Base-by-base conservation (phyloP, 2,113 vertebrate genomes). In the Chlorodrepanis virens region DNA sequence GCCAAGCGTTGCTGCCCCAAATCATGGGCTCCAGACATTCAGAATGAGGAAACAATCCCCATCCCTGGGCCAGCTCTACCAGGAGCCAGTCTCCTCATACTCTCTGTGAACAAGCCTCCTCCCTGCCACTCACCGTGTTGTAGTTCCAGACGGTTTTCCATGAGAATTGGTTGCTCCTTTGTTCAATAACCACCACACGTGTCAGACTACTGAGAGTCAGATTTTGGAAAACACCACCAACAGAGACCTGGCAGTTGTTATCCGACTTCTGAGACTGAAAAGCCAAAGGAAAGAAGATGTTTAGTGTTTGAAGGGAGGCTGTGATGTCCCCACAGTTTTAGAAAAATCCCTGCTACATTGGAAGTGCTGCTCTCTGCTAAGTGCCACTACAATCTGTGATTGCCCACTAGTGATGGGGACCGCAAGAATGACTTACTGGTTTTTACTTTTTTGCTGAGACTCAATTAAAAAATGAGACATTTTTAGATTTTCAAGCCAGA, bases 141-240 rank as follows among this genome's bases (percentile, higher is more conserved):
- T 97, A 98, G 76, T 98, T 96, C 97, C 84, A 87, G 54, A 87
- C 15, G 9, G 47, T 2, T 33, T 94, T 96, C 97, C 97, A 98
- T 44, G 97, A 94, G 4, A 79, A 4, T 14, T 20, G 50, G 10
- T 44, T 11, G 10, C 93, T 91, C 4, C 53, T 79, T 61, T 97
- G 22, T 35, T 95, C 95, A 0, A 98, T 11, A 4, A 84, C 85
- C 54, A 90, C 97, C 70, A 80, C 67, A 23, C 2, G 64, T 2
- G 15, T 24, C 77, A 24, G 42, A 17, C 49, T 33, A 3, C 57
- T 83, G 44, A 90, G 28, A 12, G 65, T 70, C 57, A 89, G 7
- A 23, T 81, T 81, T 52, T 89, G 77, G 52, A 24, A 89, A 57
- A 89, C 50, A 37, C 50, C 37, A 19, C 59, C 67, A 50, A 10